Evolutionary conservation across 2,888 invertebrate genomes (phyloP), one percentile per base, ranked within the genome.

Genomic region (Leptinotarsa peninsularis): DNA sequence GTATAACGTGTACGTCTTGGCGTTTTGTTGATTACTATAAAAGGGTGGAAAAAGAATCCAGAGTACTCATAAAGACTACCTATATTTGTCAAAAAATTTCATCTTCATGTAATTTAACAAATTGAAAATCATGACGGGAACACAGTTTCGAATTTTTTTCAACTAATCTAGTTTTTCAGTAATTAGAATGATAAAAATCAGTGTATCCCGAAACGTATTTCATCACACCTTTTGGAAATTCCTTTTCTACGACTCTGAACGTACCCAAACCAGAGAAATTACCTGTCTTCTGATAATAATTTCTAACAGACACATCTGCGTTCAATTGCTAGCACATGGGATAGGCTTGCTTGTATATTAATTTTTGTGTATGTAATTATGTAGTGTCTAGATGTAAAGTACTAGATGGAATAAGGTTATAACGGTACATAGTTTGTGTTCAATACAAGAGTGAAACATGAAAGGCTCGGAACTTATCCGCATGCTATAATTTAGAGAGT

Each of bases 401-500:
- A 43, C 63, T 63, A 43, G 63, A 63, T 63, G 63, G 43, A 63
- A 63, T 43, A 63, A 63, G 63, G 63, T 63, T 54, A 66, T 72
- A 72, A 72, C 72, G 66, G 72, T 72, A 66, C 52, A 71, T 21
- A 66, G 63, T 43, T 58, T 60, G 67, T 67, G 67, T 72, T 72
- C 67, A n/a, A 67, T 72, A 50, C 67, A 72, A 49, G 49, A 49
- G n/a, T 60, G 49, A 72, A 72, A 72, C 60, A 72, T 49, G 58
- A 60, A 60, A 72, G 72, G 66, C 49, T 67, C 56, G 67, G 72
- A 67, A 72, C 72, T 49, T 73, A 60, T 73, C 58, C 63, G 49
- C 67, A 49, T 70, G 71, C 74, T 70, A 71, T 74, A 74, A 74
- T 67, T 71, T 49, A 58, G 58, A 67, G 50, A 63, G 63, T 43